Percentiles rank a stretch among this genome's conserved stretches.
Conservation (phyloP, 2,113 vertebrate genomes). For the Potamarius usumacintae region DNA sequence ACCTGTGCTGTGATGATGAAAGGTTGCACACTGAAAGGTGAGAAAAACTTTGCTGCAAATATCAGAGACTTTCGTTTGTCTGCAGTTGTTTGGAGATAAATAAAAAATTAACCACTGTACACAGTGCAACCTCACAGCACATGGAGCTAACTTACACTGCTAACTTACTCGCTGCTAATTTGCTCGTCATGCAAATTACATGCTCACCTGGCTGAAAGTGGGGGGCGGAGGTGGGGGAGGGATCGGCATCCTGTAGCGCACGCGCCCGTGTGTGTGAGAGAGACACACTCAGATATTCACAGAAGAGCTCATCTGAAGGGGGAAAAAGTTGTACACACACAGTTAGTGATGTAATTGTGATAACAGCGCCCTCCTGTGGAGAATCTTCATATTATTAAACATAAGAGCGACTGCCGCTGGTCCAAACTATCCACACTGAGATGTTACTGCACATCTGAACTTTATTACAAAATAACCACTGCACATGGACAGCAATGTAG, state of each 20-base stretch:
- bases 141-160: neutral
- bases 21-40: no score
- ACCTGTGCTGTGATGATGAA: no score
- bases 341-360: neutral
- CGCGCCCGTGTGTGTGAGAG: constrained; percentile 6
- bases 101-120: neutral
- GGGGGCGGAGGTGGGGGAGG: constrained; percentile 56
- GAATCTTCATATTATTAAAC: neutral
- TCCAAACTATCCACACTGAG: neutral
- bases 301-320: constrained; percentile 16
- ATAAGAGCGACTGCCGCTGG: neutral
- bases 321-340: neutral
- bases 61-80: neutral
- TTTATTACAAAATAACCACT: no score
- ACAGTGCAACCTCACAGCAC: neutral
- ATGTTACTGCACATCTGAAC: neutral
- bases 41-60: no score
- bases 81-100: neutral
- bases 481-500: no score
- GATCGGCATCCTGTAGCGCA: constrained; percentile 51
- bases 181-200: neutral
- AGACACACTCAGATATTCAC: constrained; percentile 35
- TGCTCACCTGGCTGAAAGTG: constrained; percentile 53
- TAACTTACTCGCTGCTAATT: neutral
- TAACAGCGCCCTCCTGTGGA: neutral